Conservation (phyloP, 2,113 vertebrate species). For the Synodontis membranacea region DNA sequence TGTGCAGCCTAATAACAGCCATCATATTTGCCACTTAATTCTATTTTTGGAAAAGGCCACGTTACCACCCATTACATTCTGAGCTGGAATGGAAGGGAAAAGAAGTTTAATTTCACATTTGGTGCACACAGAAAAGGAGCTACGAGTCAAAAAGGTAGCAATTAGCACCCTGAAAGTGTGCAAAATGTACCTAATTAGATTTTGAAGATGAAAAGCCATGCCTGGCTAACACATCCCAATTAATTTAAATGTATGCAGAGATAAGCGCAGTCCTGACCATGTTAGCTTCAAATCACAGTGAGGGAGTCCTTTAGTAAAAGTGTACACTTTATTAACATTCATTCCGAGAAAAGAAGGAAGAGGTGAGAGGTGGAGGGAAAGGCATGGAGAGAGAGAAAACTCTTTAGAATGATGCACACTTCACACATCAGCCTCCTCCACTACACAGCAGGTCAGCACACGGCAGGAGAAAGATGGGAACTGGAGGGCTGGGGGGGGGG, state of each 20-base stretch:
- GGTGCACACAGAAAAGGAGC: constrained; percentile 35
- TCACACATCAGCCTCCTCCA: constrained; percentile 24
- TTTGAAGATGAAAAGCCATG: constrained; percentile 66
- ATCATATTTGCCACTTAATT: not conserved
- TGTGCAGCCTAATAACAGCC: not conserved
- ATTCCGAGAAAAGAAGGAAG: constrained; percentile 22
- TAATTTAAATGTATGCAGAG: constrained; percentile 72
- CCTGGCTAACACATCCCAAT: constrained; percentile 64
- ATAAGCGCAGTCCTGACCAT: constrained; percentile 55
- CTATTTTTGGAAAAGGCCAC: constrained; percentile 33
- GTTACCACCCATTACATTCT: constrained; percentile 11
- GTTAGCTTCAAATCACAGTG: constrained; percentile 42
- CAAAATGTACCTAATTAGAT: constrained; percentile 66
- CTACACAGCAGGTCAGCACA: constrained; percentile 20
- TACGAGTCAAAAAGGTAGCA: constrained; percentile 54
- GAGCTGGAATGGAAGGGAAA: not conserved
- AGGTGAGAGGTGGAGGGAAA: constrained; percentile 11
- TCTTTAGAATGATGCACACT: constrained; percentile 29
- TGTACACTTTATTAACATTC: constrained; percentile 54
- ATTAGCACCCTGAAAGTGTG: constrained; percentile 59
- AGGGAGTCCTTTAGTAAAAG: constrained; percentile 39
- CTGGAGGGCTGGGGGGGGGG: constrained; percentile 37
- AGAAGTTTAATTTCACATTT: constrained; percentile 36
- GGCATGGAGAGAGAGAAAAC: constrained; percentile 9
- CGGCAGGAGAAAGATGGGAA: constrained; percentile 27